Percentiles rank a stretch among this genome's conserved stretches.
These are phyloP conservation scores for Pelecanus crispus DNA, from an alignment of 2,113 vertebrate genomes.

Conservation along the genomic window DNA sequence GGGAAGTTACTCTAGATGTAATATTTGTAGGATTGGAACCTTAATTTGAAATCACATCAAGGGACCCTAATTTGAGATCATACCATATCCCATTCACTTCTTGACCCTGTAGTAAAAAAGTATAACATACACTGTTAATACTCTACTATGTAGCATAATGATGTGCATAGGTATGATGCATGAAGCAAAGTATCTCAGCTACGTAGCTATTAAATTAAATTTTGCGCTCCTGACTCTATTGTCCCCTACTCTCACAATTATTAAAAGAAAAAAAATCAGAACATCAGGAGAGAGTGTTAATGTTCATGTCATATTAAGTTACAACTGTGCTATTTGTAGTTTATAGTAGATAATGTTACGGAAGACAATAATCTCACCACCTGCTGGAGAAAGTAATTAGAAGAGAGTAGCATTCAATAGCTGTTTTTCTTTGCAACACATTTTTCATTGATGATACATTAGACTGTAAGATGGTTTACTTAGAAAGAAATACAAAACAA, in stretches of 20 bases:
- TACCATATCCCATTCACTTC: not conserved
- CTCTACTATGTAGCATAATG: not conserved
- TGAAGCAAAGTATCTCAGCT: conserved; percentile 6
- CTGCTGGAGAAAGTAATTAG: conserved; percentile 63
- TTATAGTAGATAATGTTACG: conserved; percentile 15
- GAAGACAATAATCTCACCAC: conserved; percentile 64
- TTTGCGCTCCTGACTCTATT: not conserved
- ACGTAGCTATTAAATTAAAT: not conserved
- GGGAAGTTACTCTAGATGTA: not conserved
- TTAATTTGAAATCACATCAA: not conserved
- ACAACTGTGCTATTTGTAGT: conserved; percentile 57
- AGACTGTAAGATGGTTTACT: not conserved
- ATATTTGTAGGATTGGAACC: not conserved
- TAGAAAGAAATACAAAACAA: conserved; percentile 16
- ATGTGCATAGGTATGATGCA: not conserved
- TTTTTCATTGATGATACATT: conserved; percentile 14
- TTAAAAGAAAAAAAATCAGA: not conserved
- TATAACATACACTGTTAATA: not conserved
- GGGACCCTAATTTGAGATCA: not conserved
- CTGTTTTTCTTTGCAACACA: conserved; percentile 7
- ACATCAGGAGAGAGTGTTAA: conserved; percentile 32
- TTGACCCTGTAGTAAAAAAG: not conserved
- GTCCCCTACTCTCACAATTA: not conserved
- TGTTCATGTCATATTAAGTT: conserved; percentile 32
- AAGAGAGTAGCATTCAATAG: conserved; percentile 2